A percentile compares a stretch with the other conserved stretches of the same genome.
Evolutionary conservation across 2,797 vertebrate species (phyloP).

Genomic region (Eutrigla gurnardus): DNA sequence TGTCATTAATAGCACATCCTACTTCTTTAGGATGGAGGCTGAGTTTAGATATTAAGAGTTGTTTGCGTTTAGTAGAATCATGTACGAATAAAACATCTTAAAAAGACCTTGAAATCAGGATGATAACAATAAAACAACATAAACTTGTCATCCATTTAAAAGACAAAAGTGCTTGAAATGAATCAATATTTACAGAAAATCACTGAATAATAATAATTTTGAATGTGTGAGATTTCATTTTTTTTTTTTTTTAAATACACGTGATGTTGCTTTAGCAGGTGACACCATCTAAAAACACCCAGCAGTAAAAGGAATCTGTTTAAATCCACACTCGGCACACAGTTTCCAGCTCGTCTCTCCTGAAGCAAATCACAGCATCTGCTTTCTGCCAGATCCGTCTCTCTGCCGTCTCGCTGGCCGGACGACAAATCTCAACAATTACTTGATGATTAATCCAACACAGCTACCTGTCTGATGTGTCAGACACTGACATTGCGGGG

Average conservation of each 20-base stretch:
- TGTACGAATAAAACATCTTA: background rate
- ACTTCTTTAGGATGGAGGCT: background rate
- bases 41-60: background rate
- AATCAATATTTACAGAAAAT: no score
- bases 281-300: background rate
- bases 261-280: background rate
- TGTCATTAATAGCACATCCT: conserved; percentile 9
- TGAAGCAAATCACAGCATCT: conserved; percentile 13
- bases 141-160: background rate
- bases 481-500: conserved; percentile 51
- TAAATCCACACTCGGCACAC: background rate
- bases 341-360: conserved; percentile 1
- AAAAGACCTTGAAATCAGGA: background rate
- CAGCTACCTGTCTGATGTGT: conserved; percentile 35
- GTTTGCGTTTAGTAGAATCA: background rate
- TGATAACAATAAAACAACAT: conserved; percentile 7
- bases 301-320: background rate
- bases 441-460: conserved; percentile 61
- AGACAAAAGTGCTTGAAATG: background rate
- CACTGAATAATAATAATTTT: no score
- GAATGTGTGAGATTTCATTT: no score
- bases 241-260: background rate
- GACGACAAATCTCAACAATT: conserved; percentile 32
- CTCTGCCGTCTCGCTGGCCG: conserved; percentile 20
- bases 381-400: conserved; percentile 14